Base-by-base conservation (phyloP, 2,888 invertebrate species). In the Gisinianus flammeolus region DNA sequence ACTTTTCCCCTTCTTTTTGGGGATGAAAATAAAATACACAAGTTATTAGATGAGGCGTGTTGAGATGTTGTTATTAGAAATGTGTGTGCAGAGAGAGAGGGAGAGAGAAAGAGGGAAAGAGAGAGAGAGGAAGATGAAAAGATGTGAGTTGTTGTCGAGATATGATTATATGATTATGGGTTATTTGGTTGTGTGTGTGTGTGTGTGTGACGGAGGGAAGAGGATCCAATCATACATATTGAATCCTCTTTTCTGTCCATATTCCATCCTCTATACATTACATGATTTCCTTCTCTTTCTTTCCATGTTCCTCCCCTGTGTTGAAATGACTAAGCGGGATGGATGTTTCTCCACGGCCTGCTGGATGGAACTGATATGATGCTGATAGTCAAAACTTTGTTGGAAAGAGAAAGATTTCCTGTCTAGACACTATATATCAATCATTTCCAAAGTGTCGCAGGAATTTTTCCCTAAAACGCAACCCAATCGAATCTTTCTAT, bases 341-440 rank as follows among this genome's bases (percentile, higher is more conserved):
- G 44, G 44, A 44, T 44, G 19, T 16, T 44, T 44, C 44, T 44
- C 6, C 6, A 12, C 12, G 44, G 44, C 35, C 35, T 44, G 44
- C 44, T 1, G 12, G 58, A 12, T 44, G 44, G 44, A 44, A 44
- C 44, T 44, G 44, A 44, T 44, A 44, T 44, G 44, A 44, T 44
- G 8, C 56, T 31, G 71, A 71, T 56, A 58, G 31, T 71, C 54
- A 71, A 56, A 71, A 22, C 10, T 71, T 68, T 68, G 24, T 16
- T 56, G 56, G 71, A 71, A 74, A 31, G 22, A 58, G 58, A 71
- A 71, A 71, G 31, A 71, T 77, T 76, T 81, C 81, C 80, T 80
- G 82, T 82, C 82, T 82, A 82, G 82, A 82, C 82, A 68, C 80
- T 67, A 76, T 80, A 77, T 80, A 81, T 82, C 81, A 81, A 82